Percentiles rank a stretch among this genome's conserved stretches.
These are phyloP conservation scores for Empis livida DNA, from an alignment of 2,888 invertebrate species.

Conservation along the genomic window DNA sequence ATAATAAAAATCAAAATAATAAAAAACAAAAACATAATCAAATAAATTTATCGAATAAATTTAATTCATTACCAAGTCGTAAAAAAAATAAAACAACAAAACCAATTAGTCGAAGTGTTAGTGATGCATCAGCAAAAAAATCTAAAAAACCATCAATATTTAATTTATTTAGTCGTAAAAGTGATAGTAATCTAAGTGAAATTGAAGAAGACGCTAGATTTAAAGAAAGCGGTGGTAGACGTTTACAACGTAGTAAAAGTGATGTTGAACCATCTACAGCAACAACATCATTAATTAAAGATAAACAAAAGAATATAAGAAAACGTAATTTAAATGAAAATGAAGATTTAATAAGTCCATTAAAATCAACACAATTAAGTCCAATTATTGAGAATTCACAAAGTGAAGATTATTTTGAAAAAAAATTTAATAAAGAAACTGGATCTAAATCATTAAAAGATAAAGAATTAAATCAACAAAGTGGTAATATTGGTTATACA, in stretches of 20 bases:
- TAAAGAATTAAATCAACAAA: conserved; percentile 17
- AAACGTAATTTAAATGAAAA: conserved; percentile 41
- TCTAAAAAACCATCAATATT: conserved; percentile 51
- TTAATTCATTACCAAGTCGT: conserved; percentile 53
- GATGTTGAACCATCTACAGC: conserved; percentile 42
- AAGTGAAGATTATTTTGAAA: conserved; percentile 52
- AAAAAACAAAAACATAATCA: conserved; percentile 10
- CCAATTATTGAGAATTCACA: conserved; percentile 69
- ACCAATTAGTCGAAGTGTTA: conserved; percentile 43
- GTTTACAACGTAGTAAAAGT: conserved; percentile 48
- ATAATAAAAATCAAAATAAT: conserved; percentile 1
- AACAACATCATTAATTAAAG: conserved; percentile 22
- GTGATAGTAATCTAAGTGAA: conserved; percentile 38
- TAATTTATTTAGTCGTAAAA: conserved; percentile 47
- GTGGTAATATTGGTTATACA: conserved; percentile 41
- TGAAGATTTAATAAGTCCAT: conserved; percentile 31
- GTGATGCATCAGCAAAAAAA: conserved; percentile 41
- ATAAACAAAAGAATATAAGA: neutral
- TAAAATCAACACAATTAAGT: conserved; percentile 56
- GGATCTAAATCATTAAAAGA: no score
- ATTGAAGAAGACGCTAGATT: conserved; percentile 33
- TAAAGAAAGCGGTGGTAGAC: conserved; percentile 38
- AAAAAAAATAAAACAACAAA: conserved; percentile 37
- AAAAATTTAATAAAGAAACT: conserved; percentile 14
- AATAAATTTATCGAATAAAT: conserved; percentile 38